phyloP scores from a whole-genome alignment of 2,888 invertebrate species.

The Zonitis immaculata region DNA sequence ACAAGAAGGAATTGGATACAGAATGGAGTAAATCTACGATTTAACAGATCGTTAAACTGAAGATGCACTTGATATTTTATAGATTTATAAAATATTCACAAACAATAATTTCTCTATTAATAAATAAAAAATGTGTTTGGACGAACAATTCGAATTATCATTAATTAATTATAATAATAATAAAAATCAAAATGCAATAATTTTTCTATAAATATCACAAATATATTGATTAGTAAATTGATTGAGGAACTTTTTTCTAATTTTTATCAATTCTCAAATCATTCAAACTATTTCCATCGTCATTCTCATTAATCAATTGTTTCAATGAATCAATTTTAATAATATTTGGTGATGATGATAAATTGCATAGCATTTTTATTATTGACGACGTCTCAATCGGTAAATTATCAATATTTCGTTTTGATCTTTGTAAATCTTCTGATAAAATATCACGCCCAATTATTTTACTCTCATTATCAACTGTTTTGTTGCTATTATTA shows the following conservation, averaged over 20 bases:
- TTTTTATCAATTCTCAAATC: neutral
- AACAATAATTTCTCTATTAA: no score
- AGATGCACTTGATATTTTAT: no score
- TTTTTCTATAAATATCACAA: neutral
- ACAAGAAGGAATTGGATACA: no score
- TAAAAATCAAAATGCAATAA: no score
- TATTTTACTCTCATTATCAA: constrained; percentile 15
- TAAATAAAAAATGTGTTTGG: no score
- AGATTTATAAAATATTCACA: no score
- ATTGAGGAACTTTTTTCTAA: neutral
- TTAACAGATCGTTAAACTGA: no score
- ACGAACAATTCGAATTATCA: no score
- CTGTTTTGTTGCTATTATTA: neutral
- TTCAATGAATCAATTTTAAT: constrained; percentile 5
- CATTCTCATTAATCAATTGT: neutral
- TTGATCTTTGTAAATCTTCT: constrained; percentile 3
- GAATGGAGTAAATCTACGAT: no score
- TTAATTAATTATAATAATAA: no score
- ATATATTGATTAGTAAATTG: no score
- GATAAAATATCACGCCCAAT: constrained; percentile 26
- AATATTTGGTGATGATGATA: constrained; percentile 13
- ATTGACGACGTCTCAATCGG: constrained; percentile 14
- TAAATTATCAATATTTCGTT: neutral
- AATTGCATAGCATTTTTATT: constrained; percentile 16
- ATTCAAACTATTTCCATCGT: neutral